phyloP scores from a whole-genome alignment of 2,113 vertebrate species.

The Xerus inauris region DNA sequence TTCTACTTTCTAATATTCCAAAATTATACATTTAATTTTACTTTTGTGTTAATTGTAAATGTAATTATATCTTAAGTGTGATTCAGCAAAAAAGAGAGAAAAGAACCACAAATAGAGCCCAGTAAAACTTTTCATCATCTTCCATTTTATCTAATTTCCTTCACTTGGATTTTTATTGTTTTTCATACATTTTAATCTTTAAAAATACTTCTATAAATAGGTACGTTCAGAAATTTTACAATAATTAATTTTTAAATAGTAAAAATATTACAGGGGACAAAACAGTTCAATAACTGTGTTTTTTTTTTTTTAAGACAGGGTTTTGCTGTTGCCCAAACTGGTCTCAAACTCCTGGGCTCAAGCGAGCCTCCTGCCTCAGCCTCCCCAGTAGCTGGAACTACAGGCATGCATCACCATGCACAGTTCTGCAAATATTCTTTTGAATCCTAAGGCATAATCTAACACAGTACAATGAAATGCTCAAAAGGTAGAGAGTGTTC shows the following conservation, averaged over 20 bases:
- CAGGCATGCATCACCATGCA: neutral
- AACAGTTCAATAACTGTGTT: neutral
- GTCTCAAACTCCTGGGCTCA: neutral
- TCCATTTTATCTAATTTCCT: slow-evolving; percentile 19
- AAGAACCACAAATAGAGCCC: neutral
- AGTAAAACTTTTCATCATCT: neutral
- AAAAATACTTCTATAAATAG: neutral
- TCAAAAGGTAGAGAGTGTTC: neutral
- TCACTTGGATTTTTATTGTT: neutral
- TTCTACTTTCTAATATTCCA: neutral
- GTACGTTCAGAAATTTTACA: neutral
- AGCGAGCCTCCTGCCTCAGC: neutral
- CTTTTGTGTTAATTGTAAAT: slow-evolving; percentile 9
- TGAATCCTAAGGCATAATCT: neutral
- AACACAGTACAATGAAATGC: neutral
- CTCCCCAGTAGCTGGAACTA: neutral
- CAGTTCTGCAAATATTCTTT: neutral
- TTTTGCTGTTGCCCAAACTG: neutral
- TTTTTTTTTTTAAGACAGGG: neutral
- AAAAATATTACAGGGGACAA: neutral
- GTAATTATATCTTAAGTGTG: neutral
- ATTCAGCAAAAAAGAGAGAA: neutral
- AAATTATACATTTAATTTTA: slow-evolving; percentile 25
- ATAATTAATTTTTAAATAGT: slow-evolving; percentile 22
- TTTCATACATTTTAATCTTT: neutral